Conservation (phyloP, 1,140 invertebrate species). For the Lepidurus arcticus region DNA sequence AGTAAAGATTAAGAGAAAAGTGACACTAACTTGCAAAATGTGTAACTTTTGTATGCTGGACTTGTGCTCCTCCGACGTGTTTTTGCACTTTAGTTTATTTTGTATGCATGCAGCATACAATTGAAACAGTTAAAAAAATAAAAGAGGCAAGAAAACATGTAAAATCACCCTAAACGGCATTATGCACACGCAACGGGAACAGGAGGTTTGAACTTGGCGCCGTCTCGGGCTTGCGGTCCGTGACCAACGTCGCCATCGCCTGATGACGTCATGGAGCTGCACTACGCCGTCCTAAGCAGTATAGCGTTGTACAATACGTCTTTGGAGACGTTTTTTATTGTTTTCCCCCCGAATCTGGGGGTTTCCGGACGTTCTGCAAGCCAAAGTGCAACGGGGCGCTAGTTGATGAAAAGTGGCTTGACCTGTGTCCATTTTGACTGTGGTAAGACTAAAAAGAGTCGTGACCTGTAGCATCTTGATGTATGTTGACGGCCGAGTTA, state of each 20-base stretch:
- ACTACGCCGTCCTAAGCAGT: constrained; percentile 17
- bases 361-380: constrained; percentile 5
- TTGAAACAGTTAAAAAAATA: neutral
- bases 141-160: neutral
- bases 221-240: neutral
- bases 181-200: neutral
- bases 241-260: neutral
- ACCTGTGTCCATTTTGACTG: constrained; percentile 16
- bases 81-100: neutral
- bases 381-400: neutral
- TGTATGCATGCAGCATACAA: constrained; percentile 15
- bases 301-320: constrained; percentile 16
- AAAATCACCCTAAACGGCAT: neutral
- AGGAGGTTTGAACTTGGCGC: neutral
- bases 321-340: constrained; percentile 2
- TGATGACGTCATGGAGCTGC: constrained; percentile 7
- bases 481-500: neutral
- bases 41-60: constrained; percentile 5
- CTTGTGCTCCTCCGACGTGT: neutral
- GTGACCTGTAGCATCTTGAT: constrained; percentile 32
- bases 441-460: constrained; percentile 18
- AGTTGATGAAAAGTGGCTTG: neutral
- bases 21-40: neutral
- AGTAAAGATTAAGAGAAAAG: neutral
- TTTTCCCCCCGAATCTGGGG: constrained; percentile 18